Base-by-base conservation (phyloP, 1,140 invertebrate genomes). In the Drosophila fuyamai region DNA sequence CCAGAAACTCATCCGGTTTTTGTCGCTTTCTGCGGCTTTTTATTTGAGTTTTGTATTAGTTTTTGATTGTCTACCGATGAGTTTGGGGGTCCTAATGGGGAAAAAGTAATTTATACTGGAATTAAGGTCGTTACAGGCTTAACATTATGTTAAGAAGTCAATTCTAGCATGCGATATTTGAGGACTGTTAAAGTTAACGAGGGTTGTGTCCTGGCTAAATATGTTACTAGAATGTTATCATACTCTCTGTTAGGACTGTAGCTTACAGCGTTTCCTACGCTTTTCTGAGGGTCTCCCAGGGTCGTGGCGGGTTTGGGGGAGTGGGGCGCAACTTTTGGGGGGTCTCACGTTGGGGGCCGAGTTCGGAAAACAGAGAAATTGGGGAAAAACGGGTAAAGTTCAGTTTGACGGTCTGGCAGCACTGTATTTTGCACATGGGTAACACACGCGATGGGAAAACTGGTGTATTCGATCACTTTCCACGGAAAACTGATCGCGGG, bases 1-100 rank as follows among this genome's bases (percentile, higher is more conserved):
- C 32, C n/a, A 54, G 54, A 63, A 46, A 61, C 56, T 63, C 71
- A 35, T 41, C 16, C 6, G 13, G 41, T 27, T 32, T 29, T 51
- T 50, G 14, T 23, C 41, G 29, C 38, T 47, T 57, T 60, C 46
- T 82, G 79, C 38, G 73, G 79, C 41, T 79, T 63, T 67, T 75
- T 83, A 83, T 83, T 71, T 83, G 66, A 57, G 50, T 81, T 81
- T 51, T 46, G 68, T 65, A 79, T 81, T 76, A 72, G 78, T 61
- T 81, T 63, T 53, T 71, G 71, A 80, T 73, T 55, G 63, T 76
- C 50, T 47, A 44, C 54, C 53, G 63, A 41, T 71, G 65, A 71
- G 67, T 57, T 70, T 35, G 5, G 41, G 8, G n/a, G 14, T 5
- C 23, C 5, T 27, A 40, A 56, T 56, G 23, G 10, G 1, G 13